Percentiles rank a stretch among this genome's conserved stretches.
Conservation (phyloP, 1,140 invertebrate species). For the Drosophila ananassae region DNA sequence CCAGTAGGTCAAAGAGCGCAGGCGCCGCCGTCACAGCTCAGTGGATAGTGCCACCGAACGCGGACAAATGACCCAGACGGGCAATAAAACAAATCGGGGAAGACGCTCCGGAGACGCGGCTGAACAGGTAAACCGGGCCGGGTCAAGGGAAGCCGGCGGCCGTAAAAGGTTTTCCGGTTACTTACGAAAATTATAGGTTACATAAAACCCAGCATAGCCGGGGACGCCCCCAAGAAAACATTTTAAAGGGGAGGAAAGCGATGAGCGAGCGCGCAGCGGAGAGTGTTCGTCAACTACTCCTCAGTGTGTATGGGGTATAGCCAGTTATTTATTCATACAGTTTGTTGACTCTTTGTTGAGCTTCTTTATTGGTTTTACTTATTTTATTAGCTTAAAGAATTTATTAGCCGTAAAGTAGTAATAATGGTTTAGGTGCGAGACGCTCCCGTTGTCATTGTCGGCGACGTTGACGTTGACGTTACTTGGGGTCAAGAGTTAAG, state of each 20-base stretch:
- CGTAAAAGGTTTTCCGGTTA: constrained; percentile 71
- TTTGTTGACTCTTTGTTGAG: constrained; percentile 33
- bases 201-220: constrained; percentile 36
- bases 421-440: constrained; percentile 45
- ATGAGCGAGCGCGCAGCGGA: neutral
- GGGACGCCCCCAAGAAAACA: constrained; percentile 24
- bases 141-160: constrained; percentile 49
- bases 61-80: constrained; percentile 42
- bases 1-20: constrained; percentile 31
- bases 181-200: constrained; percentile 73
- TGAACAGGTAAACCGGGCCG: constrained; percentile 24
- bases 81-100: constrained; percentile 32
- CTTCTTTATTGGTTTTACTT: constrained; percentile 38
- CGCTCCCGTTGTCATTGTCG: constrained; percentile 13
- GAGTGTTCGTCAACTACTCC: constrained; percentile 66
- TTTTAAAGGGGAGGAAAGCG: neutral
- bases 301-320: constrained; percentile 26
- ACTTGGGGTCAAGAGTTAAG: constrained; percentile 75
- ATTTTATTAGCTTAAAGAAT: constrained; percentile 75
- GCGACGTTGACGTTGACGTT: constrained; percentile 34
- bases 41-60: constrained; percentile 36
- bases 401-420: constrained; percentile 75
- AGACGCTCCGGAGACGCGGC: constrained; percentile 18
- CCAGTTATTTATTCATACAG: constrained; percentile 55
- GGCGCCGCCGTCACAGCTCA: constrained; percentile 21